Evolutionary conservation across 2,113 vertebrate species (phyloP).

Genomic region (Neodon shergylaensis): DNA sequence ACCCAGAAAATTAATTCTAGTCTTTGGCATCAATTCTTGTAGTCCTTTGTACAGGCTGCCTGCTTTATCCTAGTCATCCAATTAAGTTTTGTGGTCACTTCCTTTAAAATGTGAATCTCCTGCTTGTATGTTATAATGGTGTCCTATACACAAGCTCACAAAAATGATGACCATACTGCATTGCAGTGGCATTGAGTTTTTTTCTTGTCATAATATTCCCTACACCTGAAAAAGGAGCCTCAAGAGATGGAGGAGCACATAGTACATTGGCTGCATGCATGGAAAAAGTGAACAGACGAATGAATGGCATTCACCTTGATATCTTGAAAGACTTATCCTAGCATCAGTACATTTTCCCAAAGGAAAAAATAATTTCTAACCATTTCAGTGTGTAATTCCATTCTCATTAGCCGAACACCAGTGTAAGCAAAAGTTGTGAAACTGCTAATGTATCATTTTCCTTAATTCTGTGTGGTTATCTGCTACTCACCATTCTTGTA

Average conservation of each 20-base stretch:
- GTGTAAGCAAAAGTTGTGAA: not conserved
- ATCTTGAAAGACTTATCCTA: not conserved
- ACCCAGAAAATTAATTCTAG: not conserved
- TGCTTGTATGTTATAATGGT: not conserved
- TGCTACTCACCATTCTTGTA: not conserved
- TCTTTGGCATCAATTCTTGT: not conserved
- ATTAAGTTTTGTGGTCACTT: not conserved
- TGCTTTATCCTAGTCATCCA: constrained; percentile 28
- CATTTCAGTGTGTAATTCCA: not conserved
- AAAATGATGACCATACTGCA: not conserved
- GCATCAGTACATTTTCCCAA: constrained; percentile 4
- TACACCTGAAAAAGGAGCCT: not conserved
- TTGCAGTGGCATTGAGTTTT: not conserved
- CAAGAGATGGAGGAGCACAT: not conserved
- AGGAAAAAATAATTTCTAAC: not conserved
- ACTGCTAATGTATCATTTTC: not conserved
- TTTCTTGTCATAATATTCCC: constrained; percentile 16
- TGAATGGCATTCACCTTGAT: not conserved
- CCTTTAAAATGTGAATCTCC: constrained; percentile 12
- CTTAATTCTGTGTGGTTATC: not conserved
- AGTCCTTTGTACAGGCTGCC: not conserved
- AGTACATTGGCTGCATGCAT: not conserved
- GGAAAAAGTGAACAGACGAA: not conserved
- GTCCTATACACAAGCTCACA: not conserved
- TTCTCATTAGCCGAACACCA: constrained; percentile 51